Conservation (phyloP, 2,113 vertebrate genomes). For the Menidia beryllina region DNA sequence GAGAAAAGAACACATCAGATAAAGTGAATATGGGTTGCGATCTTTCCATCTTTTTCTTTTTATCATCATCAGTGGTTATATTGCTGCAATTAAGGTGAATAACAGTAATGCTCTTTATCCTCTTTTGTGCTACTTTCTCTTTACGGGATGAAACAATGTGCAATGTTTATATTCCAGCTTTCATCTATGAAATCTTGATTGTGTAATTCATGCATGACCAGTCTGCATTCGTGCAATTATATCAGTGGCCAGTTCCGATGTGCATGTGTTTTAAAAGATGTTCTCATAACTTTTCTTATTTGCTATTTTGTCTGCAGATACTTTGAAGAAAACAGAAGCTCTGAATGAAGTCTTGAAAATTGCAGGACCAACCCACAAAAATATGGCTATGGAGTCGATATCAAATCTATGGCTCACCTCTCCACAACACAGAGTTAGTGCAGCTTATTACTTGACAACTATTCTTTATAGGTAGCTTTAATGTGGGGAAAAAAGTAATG, state of each 20-base stretch:
- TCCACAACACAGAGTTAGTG: slow-evolving; percentile 43
- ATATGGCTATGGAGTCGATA: neutral
- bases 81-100: too few relatives aligned
- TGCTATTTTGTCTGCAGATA: slow-evolving; percentile 59
- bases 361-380: slow-evolving; percentile 26
- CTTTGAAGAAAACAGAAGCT: slow-evolving; percentile 55
- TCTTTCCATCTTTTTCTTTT: neutral
- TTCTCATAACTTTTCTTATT: neutral
- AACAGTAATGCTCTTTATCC: too few relatives aligned
- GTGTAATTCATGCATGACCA: slow-evolving; percentile 14
- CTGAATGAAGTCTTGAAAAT: slow-evolving; percentile 62
- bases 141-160: neutral
- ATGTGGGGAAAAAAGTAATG: too few relatives aligned
- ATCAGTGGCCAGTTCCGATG: neutral
- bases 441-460: neutral
- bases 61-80: neutral
- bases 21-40: too few relatives aligned
- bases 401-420: slow-evolving; percentile 12
- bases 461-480: neutral
- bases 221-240: slow-evolving; percentile 1
- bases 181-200: neutral
- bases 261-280: neutral
- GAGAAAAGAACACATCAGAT: neutral
- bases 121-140: too few relatives aligned
- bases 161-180: neutral